Evolutionary conservation across 2,797 vertebrate species (phyloP).

Genomic region (Lycodopsis pacificus): DNA sequence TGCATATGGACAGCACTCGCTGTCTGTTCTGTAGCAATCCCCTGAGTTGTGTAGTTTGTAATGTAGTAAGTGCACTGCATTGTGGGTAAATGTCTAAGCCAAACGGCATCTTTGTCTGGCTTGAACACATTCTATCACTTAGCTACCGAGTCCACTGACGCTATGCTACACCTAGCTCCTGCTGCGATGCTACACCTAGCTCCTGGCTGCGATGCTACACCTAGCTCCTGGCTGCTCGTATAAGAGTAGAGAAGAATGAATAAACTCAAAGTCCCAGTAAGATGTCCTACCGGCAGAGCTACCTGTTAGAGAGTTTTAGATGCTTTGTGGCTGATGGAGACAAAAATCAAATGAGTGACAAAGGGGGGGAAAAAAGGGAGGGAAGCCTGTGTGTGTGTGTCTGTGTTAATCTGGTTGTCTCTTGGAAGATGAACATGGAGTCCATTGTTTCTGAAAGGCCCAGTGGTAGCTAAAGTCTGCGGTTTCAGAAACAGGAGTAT

Average conservation of each 20-base stretch:
- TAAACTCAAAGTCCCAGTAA: neutral
- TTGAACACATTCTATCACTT: slow-evolving; percentile 30
- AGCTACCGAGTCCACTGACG: slow-evolving; percentile 2
- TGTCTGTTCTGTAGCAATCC: slow-evolving; percentile 54
- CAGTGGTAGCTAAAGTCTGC: slow-evolving; percentile 34
- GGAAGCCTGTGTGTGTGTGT: slow-evolving; percentile 24
- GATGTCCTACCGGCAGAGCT: slow-evolving; percentile 7
- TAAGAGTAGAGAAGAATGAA: neutral
- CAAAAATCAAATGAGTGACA: slow-evolving; percentile 37
- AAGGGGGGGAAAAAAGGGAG: neutral
- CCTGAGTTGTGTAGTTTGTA: slow-evolving; percentile 71
- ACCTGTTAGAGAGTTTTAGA: slow-evolving; percentile 28
- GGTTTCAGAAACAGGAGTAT: slow-evolving; percentile 86
- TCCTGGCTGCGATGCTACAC: neutral
- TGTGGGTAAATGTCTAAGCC: slow-evolving; percentile 27
- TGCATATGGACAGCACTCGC: slow-evolving; percentile 44
- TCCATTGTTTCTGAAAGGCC: slow-evolving; percentile 66
- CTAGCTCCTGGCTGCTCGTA: neutral
- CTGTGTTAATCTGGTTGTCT: slow-evolving; percentile 18
- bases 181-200: neutral
- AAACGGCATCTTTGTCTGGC: slow-evolving; percentile 26
- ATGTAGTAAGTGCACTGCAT: slow-evolving; percentile 63
- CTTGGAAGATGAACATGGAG: slow-evolving; percentile 50
- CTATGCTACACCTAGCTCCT: slow-evolving; percentile 1
- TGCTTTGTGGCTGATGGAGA: slow-evolving; percentile 58